phyloP scores from a whole-genome alignment of 2,888 invertebrate species.

The Parasteatoda lunata region DNA sequence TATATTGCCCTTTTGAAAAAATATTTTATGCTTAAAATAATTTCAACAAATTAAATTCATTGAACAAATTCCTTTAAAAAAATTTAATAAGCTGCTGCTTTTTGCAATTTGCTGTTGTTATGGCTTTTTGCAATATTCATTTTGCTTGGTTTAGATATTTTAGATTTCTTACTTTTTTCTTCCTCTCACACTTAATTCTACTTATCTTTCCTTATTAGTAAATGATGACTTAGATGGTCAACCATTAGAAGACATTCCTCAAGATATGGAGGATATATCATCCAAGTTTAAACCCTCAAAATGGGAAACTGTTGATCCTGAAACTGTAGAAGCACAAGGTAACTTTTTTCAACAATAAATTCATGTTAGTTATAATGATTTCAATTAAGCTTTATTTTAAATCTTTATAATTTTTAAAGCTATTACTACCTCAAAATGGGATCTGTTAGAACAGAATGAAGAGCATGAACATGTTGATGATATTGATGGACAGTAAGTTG shows the following conservation, averaged over 20 bases:
- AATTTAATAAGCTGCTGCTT: no score
- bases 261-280: conserved; percentile 41
- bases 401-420: conserved; percentile 76
- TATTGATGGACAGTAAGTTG: conserved; percentile 78
- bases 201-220: conserved; percentile 8
- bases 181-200: no score
- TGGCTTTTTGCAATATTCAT: no score
- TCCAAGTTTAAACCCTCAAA: conserved; percentile 86
- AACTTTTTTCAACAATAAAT: background rate
- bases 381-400: background rate
- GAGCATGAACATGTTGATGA: conserved; percentile 75
- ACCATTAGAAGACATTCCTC: conserved; percentile 68
- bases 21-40: no score
- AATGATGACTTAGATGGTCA: conserved; percentile 71
- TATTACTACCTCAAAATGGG: conserved; percentile 92
- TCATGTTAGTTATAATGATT: background rate
- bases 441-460: conserved; percentile 80
- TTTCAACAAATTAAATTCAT: no score
- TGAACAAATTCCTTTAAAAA: no score
- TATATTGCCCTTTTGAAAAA: no score
- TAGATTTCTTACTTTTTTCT: no score
- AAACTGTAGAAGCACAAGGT: conserved; percentile 78
- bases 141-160: no score
- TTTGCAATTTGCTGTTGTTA: no score
- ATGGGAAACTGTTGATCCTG: conserved; percentile 97